Evolutionary conservation across 2,888 invertebrate genomes (phyloP), one percentile per base, ranked within the genome.

Genomic region (Phytoseiulus persimilis): DNA sequence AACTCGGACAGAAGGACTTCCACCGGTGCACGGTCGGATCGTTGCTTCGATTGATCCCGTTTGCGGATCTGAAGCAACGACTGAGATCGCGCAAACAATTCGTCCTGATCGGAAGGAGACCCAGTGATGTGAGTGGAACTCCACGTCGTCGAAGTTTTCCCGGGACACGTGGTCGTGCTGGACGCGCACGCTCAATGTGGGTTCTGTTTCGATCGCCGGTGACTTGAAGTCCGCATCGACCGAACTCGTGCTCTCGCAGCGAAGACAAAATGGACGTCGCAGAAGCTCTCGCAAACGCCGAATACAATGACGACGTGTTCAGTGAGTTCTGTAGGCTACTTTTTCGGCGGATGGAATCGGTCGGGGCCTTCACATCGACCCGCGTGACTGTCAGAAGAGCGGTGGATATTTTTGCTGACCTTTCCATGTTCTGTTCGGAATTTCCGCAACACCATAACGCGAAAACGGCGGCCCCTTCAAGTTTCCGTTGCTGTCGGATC

Each of bases 241-340:
- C 23, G 83, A 23, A 31, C 11, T 32, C 18, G 83, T 83, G 83
- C 2, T 32, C 14, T 2, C 32, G 83, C 3, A 28, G 23, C 28
- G 9, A 32, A 32, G n/a, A 6, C 87, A 33, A 32, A 87, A 87
- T 87, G 87, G 33, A 87, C 31, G 33, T 39, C 87, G 31, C 32
- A 2, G 84, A 32, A 32, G 87, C 87, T 87, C 23, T 87, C 0
- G 87, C 87, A 11, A 87, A 87, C 32, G 33, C 87, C n/a, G 87
- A 87, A 32, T 87, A 32, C 87, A 87, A 87, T 45, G 87, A 87
- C 45, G 87, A 87, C 32, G n/a, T 39, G 28, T 87, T 39, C 32
- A 87, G 87, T 87, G 33, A 87, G 87, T 87, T 45, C 28, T 18
- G 65, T 65, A 65, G 65, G 65, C 65, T 65, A 65, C 23, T 14